phyloP scores from a whole-genome alignment of 2,888 invertebrate species.

The Glyphotaelius pellucidus region DNA sequence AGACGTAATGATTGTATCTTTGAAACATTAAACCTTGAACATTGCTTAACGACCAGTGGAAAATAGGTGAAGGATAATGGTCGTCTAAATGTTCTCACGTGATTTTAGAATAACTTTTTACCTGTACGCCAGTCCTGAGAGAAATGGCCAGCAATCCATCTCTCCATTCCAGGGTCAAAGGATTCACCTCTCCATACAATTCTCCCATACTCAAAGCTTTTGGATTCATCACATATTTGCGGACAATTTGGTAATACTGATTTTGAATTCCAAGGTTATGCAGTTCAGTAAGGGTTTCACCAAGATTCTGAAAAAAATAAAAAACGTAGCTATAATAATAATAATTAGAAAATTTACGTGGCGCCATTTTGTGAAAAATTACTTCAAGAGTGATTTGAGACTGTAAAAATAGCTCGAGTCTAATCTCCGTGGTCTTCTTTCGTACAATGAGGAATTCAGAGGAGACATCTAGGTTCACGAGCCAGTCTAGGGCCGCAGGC shows the following conservation, averaged over 20 bases:
- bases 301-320: conserved; percentile 79
- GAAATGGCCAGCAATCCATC: conserved; percentile 87
- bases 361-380: too few relatives aligned
- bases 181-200: conserved; percentile 91
- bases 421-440: not conserved
- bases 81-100: not conserved
- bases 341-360: too few relatives aligned
- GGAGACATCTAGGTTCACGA: too few relatives aligned
- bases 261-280: conserved; percentile 79
- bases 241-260: conserved; percentile 83
- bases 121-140: conserved; percentile 75
- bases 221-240: conserved; percentile 90
- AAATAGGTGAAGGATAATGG: too few relatives aligned
- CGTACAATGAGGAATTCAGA: too few relatives aligned
- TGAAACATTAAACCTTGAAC: not conserved
- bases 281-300: conserved; percentile 83
- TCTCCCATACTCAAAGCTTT: conserved; percentile 93
- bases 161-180: conserved; percentile 92
- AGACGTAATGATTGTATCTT: too few relatives aligned
- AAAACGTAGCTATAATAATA: conserved; percentile 26
- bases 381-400: too few relatives aligned
- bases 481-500: too few relatives aligned
- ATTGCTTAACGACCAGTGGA: not conserved
- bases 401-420: not conserved
- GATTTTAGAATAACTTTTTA: conserved; percentile 63